These are phyloP conservation scores for Lasioglossum morio DNA, from an alignment of 2,888 invertebrate species.

Conservation along the genomic window DNA sequence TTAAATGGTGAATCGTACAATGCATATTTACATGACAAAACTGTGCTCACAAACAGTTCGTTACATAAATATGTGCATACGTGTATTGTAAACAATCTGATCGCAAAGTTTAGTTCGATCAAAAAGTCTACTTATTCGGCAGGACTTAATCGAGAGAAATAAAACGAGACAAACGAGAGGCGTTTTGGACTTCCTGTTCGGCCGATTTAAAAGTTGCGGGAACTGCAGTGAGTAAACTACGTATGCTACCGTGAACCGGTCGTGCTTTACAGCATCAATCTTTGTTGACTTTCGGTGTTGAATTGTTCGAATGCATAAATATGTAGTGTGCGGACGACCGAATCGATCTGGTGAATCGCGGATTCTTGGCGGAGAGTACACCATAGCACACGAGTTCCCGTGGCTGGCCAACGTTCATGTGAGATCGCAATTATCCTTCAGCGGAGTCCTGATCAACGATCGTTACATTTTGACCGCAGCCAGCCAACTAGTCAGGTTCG, in stretches of 20 bases:
- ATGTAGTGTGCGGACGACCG: conserved; percentile 85
- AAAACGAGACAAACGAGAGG: conserved; percentile 71
- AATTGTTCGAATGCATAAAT: background rate
- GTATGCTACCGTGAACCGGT: background rate
- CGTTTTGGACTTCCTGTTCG: conserved; percentile 77
- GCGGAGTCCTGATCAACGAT: conserved; percentile 87
- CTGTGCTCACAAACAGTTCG: no score
- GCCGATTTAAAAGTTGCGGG: conserved; percentile 78
- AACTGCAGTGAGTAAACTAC: conserved; percentile 78
- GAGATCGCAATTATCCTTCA: conserved; percentile 80
- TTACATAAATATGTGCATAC: background rate
- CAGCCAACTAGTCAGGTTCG: conserved; percentile 85
- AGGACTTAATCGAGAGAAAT: background rate
- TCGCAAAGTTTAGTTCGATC: background rate
- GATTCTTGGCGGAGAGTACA: conserved; percentile 85
- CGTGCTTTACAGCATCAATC: background rate
- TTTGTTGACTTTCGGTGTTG: background rate
- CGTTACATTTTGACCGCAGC: conserved; percentile 87
- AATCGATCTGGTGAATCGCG: conserved; percentile 82
- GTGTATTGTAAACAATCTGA: background rate
- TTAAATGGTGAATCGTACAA: no score
- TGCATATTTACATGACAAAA: no score
- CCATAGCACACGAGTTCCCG: conserved; percentile 86
- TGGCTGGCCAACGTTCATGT: conserved; percentile 86
- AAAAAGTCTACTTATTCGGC: background rate